phyloP scores from a whole-genome alignment of 2,113 vertebrate genomes.

The Rhea americana region DNA sequence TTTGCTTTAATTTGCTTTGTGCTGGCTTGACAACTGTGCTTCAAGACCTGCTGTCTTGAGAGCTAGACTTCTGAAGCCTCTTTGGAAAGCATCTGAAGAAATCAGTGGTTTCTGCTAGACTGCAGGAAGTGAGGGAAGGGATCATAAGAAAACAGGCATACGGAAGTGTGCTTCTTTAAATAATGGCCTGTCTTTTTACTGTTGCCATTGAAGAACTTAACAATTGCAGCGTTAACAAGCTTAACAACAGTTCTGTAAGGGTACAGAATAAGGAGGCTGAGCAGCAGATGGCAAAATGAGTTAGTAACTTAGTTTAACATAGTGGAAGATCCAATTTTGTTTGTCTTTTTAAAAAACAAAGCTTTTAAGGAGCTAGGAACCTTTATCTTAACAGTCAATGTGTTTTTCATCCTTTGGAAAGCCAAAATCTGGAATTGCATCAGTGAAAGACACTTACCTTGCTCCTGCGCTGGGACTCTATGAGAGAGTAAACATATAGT shows the following conservation, averaged over 20 bases:
- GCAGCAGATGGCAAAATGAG: neutral
- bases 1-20: neutral
- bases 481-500: neutral
- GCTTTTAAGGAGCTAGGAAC: neutral
- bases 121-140: neutral
- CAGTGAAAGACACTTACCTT: neutral
- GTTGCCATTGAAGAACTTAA: neutral
- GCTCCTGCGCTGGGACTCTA: neutral
- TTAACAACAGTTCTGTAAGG: neutral
- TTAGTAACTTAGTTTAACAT: neutral
- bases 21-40: too few species aligned
- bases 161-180: neutral
- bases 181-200: neutral
- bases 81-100: neutral
- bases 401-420: neutral
- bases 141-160: neutral
- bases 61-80: neutral
- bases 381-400: neutral
- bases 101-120: neutral
- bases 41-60: neutral
- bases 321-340: neutral
- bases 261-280: neutral
- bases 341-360: neutral
- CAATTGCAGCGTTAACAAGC: neutral
- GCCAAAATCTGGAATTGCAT: neutral